A percentile compares a stretch with the other conserved stretches of the same genome.
Conservation (phyloP, 2,888 invertebrate genomes). For the Mayetiola destructor region DNA sequence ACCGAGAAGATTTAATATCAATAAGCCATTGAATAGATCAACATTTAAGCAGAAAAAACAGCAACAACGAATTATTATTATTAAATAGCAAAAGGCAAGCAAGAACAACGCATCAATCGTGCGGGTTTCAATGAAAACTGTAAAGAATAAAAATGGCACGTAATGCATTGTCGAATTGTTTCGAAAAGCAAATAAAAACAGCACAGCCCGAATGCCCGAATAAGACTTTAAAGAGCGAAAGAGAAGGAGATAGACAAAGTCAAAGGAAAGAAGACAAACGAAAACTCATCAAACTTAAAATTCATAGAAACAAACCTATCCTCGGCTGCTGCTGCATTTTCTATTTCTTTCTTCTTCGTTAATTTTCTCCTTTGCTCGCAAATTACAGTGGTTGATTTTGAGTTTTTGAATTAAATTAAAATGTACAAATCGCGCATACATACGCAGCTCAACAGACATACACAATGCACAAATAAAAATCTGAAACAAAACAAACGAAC, state of each 20-base stretch:
- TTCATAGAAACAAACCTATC: no score
- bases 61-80: not conserved
- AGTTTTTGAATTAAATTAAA: slow-evolving; percentile 5
- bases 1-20: not conserved
- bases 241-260: no score
- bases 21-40: slow-evolving; percentile 1
- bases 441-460: no score
- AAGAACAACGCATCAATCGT: not conserved
- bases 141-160: slow-evolving; percentile 7
- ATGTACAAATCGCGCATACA: slow-evolving; percentile 2
- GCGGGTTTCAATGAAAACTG: no score
- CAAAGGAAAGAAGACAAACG: not conserved
- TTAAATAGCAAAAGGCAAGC: not conserved
- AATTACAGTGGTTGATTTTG: not conserved
- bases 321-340: no score
- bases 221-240: no score
- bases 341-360: slow-evolving; percentile 7
- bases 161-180: not conserved
- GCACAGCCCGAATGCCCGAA: no score
- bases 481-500: no score
- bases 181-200: no score
- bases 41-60: not conserved
- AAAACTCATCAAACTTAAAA: slow-evolving; percentile 3
- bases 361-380: not conserved
- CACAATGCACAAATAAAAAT: no score